These are phyloP conservation scores for Drosophila mauritiana DNA, from an alignment of 1,140 invertebrate genomes.

Conservation along the genomic window DNA sequence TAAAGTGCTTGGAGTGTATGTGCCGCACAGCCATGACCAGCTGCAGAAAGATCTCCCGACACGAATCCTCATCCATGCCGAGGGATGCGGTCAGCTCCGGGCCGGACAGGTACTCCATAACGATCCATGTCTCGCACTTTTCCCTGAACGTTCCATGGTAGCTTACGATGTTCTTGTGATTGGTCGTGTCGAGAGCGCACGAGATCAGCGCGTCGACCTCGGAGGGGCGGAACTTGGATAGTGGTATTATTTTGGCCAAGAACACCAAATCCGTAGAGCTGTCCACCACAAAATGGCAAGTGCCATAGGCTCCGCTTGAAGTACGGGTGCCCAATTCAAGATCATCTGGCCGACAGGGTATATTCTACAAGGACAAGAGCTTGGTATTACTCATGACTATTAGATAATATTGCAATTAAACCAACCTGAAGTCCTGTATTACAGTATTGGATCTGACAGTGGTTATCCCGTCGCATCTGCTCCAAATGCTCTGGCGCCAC, in stretches of 20 bases:
- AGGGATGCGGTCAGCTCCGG: conserved; percentile 93
- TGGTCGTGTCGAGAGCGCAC: conserved; percentile 53
- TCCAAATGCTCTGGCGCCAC: conserved; percentile 92
- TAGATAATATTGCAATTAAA: not conserved
- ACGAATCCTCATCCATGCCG: conserved; percentile 89
- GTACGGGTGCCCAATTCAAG: conserved; percentile 59
- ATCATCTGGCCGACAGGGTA: conserved; percentile 61
- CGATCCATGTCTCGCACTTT: conserved; percentile 92
- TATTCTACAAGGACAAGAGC: conserved; percentile 32
- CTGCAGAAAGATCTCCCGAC: conserved; percentile 90
- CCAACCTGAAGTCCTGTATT: conserved; percentile 62
- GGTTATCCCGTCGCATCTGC: conserved; percentile 57
- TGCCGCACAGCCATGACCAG: conserved; percentile 91
- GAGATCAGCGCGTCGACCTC: conserved; percentile 76
- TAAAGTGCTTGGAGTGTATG: conserved; percentile 92
- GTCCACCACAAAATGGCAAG: conserved; percentile 68
- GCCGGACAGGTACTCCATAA: conserved; percentile 93
- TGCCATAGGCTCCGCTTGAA: conserved; percentile 62
- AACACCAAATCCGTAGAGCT: conserved; percentile 59
- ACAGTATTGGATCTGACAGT: conserved; percentile 68
- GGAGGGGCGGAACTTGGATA: conserved; percentile 85
- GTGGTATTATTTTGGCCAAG: conserved; percentile 91
- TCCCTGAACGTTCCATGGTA: conserved; percentile 93
- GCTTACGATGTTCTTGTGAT: conserved; percentile 93
- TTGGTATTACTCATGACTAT: not conserved